Evolutionary conservation across 2,797 vertebrate genomes (phyloP).

Genomic region (Mus caroli): DNA sequence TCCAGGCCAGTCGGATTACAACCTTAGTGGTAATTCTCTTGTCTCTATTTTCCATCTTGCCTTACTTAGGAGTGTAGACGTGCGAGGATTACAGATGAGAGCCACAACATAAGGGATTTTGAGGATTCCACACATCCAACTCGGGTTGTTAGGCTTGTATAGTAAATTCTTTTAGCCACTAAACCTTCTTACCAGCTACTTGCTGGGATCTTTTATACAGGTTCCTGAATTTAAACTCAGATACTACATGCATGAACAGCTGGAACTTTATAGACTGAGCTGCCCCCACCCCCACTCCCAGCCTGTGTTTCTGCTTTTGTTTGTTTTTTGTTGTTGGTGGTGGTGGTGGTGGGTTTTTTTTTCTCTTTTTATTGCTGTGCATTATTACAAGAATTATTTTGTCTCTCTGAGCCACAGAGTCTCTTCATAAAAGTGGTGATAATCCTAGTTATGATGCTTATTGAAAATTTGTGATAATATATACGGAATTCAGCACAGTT

Average conservation of each 20-base stretch:
- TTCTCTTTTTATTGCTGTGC: neutral
- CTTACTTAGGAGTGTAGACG: neutral
- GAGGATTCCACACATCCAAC: neutral
- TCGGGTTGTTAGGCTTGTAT: no score
- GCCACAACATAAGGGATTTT: neutral
- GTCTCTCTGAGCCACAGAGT: conserved; percentile 19
- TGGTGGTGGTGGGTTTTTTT: no score
- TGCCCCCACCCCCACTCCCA: neutral
- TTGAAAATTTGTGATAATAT: conserved; percentile 10
- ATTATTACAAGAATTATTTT: conserved; percentile 18
- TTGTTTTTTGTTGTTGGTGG: neutral
- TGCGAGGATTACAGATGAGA: neutral
- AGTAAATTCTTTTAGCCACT: neutral
- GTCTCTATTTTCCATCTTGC: neutral
- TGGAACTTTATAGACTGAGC: neutral
- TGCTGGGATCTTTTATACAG: neutral
- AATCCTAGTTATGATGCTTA: conserved; percentile 3
- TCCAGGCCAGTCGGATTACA: neutral
- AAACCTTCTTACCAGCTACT: neutral
- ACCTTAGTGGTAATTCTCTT: neutral
- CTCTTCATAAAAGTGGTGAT: neutral
- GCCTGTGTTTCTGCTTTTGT: neutral
- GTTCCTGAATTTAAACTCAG: neutral
- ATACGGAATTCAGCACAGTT: conserved; percentile 34
- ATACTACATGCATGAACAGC: no score